Evolutionary conservation across 1,140 invertebrate species (phyloP).

Genomic region (Bradysia coprophila): DNA sequence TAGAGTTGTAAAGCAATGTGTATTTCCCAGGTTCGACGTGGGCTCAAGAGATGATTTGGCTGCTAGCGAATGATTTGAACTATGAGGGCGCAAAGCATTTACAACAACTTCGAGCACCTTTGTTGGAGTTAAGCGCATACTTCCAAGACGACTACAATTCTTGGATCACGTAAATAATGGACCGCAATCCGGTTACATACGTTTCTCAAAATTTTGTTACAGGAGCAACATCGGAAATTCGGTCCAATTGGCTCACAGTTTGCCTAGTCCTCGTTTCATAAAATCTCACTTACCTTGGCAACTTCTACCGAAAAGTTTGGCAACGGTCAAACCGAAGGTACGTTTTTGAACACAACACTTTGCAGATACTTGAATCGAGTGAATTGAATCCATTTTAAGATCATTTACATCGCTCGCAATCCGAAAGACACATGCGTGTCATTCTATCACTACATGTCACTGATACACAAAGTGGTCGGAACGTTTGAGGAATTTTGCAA

Average conservation of each 20-base stretch:
- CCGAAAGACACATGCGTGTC: slow-evolving; percentile 89
- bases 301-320: slow-evolving; percentile 45
- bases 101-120: slow-evolving; percentile 35
- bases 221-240: slow-evolving; percentile 35
- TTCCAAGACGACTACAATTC: slow-evolving; percentile 31
- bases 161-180: slow-evolving; percentile 21
- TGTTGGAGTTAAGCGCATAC: slow-evolving; percentile 32
- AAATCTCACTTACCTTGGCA: slow-evolving; percentile 65
- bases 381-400: slow-evolving; percentile 26
- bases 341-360: not conserved
- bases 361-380: not conserved
- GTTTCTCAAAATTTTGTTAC: slow-evolving; percentile 4
- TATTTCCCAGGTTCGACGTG: slow-evolving; percentile 60
- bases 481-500: slow-evolving; percentile 68
- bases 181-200: not conserved
- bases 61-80: slow-evolving; percentile 59
- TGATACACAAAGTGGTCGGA: slow-evolving; percentile 49
- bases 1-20: no score
- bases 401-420: slow-evolving; percentile 80
- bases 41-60: slow-evolving; percentile 78
- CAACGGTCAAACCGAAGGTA: slow-evolving; percentile 52
- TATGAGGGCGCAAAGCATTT: slow-evolving; percentile 50
- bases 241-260: slow-evolving; percentile 44
- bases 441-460: slow-evolving; percentile 66
- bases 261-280: slow-evolving; percentile 49